phyloP scores from a whole-genome alignment of 2,113 vertebrate species.

The Holacanthus passer region DNA sequence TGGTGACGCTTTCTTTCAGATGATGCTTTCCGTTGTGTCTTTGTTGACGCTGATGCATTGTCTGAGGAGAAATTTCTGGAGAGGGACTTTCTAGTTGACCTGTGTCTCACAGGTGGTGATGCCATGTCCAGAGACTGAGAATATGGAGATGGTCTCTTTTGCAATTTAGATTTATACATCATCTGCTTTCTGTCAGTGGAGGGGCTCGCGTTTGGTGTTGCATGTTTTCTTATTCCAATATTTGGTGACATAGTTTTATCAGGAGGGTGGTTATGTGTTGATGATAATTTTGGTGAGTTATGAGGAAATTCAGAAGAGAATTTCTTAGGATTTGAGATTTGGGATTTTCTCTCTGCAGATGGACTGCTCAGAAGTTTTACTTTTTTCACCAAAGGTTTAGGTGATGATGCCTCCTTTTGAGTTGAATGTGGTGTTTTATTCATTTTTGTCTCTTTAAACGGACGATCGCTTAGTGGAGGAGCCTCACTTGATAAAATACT shows the following conservation, averaged over 20 bases:
- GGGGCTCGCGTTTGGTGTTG: conserved; percentile 21
- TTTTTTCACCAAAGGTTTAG: conserved; percentile 57
- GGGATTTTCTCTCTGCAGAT: conserved; percentile 46
- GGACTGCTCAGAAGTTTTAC: conserved; percentile 57
- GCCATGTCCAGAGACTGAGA: conserved; percentile 74
- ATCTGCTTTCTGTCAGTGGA: conserved; percentile 46
- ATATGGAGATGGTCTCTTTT: conserved; percentile 60
- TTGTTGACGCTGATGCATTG: conserved; percentile 22
- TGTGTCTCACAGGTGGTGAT: conserved; percentile 60
- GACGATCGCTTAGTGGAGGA: conserved; percentile 14
- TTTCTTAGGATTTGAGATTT: conserved; percentile 56
- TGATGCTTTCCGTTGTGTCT: conserved; percentile 37
- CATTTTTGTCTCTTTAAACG: conserved; percentile 13
- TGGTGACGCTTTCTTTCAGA: conserved; percentile 22
- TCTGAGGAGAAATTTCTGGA: conserved; percentile 64
- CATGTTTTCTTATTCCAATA: conserved; percentile 4
- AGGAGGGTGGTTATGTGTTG: background rate
- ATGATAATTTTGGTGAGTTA: conserved; percentile 30
- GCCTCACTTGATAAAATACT: conserved; percentile 63
- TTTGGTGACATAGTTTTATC: conserved; percentile 49
- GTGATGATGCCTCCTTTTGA: conserved; percentile 44
- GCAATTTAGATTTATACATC: conserved; percentile 28
- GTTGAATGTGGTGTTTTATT: background rate
- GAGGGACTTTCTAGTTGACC: conserved; percentile 38
- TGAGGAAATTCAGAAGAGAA: background rate